Evolutionary conservation across 2,113 vertebrate genomes (phyloP), one percentile per base, ranked within the genome.

Genomic region (Melanerpes aurifrons): DNA sequence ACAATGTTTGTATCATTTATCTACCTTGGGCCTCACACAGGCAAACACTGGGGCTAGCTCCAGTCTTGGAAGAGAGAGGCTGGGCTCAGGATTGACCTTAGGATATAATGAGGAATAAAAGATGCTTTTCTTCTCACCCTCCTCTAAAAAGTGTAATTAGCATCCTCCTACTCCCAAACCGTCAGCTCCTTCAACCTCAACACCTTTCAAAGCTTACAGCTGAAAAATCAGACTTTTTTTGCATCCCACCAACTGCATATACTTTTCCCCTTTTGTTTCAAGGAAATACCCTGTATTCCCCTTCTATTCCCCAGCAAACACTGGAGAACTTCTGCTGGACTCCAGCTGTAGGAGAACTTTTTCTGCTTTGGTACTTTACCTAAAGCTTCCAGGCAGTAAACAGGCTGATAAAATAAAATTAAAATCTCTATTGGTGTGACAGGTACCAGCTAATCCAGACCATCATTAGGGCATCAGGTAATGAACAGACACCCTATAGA

Each of bases 381-480:
- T 73, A 66, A 86, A 96, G 82, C 74, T 91, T 91, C 86, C 62
- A 53, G 66, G 69, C 58, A 70, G 95, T 96, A 97, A 98, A 97
- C 91, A 97, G 92, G 92, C 90, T 93, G 90, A 76, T 73, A 93
- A 90, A 96, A 95, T 76, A 92, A 95, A 96, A 92, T 94, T 93
- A 48, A 97, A 95, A 87, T 45, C 74, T 91, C 95, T 80, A 68
- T 81, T 84, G 84, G 96, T 4, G 66, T 95, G 96, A 97, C 96
- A 98, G 97, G 96, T 97, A 96, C 71, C 96, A 96, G 97, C 97
- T 97, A 97, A 97, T 97, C 96, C 89, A 92, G 97, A 96, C 97
- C 96, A 95, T 95, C 94, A 56, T 22, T 53, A 96, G 97, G 97
- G 94, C 96, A 67, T 37, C 0, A 5, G 94, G 97, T 94, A 97